Base-by-base conservation (phyloP, 2,113 vertebrate species). In the Varanus salvator region DNA sequence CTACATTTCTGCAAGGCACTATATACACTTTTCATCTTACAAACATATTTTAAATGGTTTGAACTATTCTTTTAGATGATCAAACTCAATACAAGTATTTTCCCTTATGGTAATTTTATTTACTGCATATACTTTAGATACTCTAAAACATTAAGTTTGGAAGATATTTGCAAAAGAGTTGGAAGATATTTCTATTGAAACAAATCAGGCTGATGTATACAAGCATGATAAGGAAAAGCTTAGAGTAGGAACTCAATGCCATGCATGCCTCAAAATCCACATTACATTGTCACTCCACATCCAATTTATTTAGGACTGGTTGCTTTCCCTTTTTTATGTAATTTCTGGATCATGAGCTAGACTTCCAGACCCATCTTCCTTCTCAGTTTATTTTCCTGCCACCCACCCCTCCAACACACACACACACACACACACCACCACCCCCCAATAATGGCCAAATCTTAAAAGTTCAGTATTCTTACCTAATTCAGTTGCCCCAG, bases 391-490 rank as follows among this genome's bases (percentile, higher is more conserved):
- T 76, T 93, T 44, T 44, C 38, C 38, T 44, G 38, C 38, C 38
- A 44, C 38, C 38, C 38, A 44, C 38, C 38, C 38, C 38, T 44
- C 38, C 38, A 44, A 44, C 38, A 44, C 38, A 44, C 38, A 44
- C 38, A 44, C 38, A 44, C 38, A 44, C 38, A 44, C 38, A 44
- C 38, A 44, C 84, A 82, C 1, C 1, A 52, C 21, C 54, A 25
- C 57, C 54, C 64, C 76, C 44, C 27, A 74, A 72, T 29, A 1
- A 85, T 68, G 86, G 44, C 52, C 81, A 87, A 86, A 85, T 94
- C 91, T 90, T 74, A 94, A 93, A 94, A 93, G 69, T 75, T 66
- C 86, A 86, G 86, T 92, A 91, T 92, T 89, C 95, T 96, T 95
- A 95, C 95, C 95, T 87, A 93, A 8, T 48, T 84, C 78, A 3